These are phyloP conservation scores for Turritopsis rubra DNA, from an alignment of 30 jellyfish, hydroid and myxozoan species.

Conservation along the genomic window DNA sequence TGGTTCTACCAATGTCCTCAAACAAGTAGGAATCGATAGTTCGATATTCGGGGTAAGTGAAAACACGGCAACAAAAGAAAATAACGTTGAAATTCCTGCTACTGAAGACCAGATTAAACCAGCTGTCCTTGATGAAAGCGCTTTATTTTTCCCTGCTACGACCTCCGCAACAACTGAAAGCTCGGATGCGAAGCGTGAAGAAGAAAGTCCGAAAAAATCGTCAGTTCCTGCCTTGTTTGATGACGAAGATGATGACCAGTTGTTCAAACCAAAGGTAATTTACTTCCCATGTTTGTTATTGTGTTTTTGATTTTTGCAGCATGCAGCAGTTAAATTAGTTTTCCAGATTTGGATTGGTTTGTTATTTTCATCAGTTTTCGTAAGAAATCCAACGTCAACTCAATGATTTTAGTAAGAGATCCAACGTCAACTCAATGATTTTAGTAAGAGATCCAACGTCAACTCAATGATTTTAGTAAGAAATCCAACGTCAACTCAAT, in stretches of 20 bases:
- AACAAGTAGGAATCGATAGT: slow-evolving; percentile 7
- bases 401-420: too few species aligned
- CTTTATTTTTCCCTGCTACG: slow-evolving; percentile 8
- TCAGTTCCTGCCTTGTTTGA: slow-evolving; percentile 1
- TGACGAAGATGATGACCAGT: slow-evolving; percentile 14
- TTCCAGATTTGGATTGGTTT: too few species aligned
- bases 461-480: too few species aligned
- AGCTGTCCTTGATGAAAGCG: slow-evolving; percentile 1
- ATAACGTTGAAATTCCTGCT: neutral
- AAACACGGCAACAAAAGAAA: neutral
- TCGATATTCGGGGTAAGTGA: neutral
- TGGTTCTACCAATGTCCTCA: neutral
- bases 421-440: too few species aligned
- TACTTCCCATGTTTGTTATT: neutral
- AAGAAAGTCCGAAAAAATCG: neutral
- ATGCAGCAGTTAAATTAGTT: too few species aligned
- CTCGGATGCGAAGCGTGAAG: neutral
- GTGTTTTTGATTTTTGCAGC: neutral
- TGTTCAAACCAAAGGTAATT: neutral
- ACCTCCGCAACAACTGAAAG: neutral
- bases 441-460: too few species aligned
- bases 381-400: too few species aligned
- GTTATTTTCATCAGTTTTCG: too few species aligned
- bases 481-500: too few species aligned
- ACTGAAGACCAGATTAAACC: neutral